These are phyloP conservation scores for Andrena bucephala DNA, from an alignment of 2,888 invertebrate genomes.

Conservation along the genomic window DNA sequence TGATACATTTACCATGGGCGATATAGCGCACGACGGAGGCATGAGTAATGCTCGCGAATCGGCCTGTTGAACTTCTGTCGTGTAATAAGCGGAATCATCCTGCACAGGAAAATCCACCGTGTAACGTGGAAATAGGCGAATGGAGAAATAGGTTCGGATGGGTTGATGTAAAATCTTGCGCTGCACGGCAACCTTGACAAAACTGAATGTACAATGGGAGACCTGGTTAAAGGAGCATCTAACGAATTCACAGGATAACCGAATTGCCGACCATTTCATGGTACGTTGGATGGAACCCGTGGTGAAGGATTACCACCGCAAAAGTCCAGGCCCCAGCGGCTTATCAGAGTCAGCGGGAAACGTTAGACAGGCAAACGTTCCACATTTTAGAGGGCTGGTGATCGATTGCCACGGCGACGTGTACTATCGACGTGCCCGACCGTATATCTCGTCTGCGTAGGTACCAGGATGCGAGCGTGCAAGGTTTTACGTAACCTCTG, in stretches of 20 bases:
- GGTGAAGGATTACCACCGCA: slow-evolving; percentile 27
- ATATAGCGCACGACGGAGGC: slow-evolving; percentile 28
- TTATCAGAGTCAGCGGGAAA: slow-evolving; percentile 44
- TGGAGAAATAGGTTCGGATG: too few relatives aligned
- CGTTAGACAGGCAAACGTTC: slow-evolving; percentile 54
- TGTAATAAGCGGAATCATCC: slow-evolving; percentile 45
- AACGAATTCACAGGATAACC: neutral
- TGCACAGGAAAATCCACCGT: slow-evolving; percentile 5
- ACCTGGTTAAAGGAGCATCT: neutral
- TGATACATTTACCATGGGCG: slow-evolving; percentile 48
- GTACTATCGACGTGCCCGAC: slow-evolving; percentile 56
- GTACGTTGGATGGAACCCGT: neutral
- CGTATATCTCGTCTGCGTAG: slow-evolving; percentile 60
- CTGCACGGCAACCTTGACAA: neutral
- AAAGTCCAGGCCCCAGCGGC: slow-evolving; percentile 12
- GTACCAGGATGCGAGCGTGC: slow-evolving; percentile 51
- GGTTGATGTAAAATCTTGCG: too few relatives aligned
- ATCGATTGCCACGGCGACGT: slow-evolving; percentile 58
- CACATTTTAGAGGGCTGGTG: slow-evolving; percentile 63
- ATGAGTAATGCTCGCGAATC: slow-evolving; percentile 41
- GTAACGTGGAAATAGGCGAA: neutral
- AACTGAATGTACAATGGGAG: neutral
- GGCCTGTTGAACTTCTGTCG: slow-evolving; percentile 39
- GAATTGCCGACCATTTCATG: neutral
- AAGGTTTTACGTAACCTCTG: slow-evolving; percentile 65